Percentiles rank a stretch among this genome's conserved stretches.
phyloP scores from a whole-genome alignment of 2,888 invertebrate species.

The Chironomus tentans region DNA sequence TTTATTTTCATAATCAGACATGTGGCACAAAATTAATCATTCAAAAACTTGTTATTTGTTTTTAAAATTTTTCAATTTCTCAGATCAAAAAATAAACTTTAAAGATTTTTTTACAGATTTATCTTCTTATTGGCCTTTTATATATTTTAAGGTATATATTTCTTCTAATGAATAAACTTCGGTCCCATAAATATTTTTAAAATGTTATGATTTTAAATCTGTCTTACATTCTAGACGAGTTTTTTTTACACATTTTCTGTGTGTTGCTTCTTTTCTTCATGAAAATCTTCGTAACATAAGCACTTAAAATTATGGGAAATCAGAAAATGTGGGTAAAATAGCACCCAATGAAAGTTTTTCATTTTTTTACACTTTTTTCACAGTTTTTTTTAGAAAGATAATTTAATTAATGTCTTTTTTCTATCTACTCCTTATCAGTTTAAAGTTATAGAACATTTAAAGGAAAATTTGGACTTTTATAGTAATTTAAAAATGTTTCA shows the following conservation, averaged over 20 bases:
- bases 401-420: not conserved
- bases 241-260: not conserved
- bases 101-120: not conserved
- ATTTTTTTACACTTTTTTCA: not conserved
- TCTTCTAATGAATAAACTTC: not conserved
- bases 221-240: not conserved
- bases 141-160: not conserved
- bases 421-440: not conserved
- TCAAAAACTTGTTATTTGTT: too few relatives aligned
- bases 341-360: conserved; percentile 4
- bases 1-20: too few relatives aligned
- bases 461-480: too few relatives aligned
- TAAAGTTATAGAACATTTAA: not conserved
- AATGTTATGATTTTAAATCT: not conserved
- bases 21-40: too few relatives aligned
- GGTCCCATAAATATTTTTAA: not conserved
- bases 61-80: not conserved
- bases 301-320: not conserved
- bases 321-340: not conserved
- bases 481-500: too few relatives aligned
- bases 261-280: not conserved
- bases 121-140: not conserved
- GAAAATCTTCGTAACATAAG: not conserved
- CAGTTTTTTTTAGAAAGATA: not conserved
- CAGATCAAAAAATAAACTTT: not conserved